Base-by-base conservation (phyloP, 2,888 invertebrate genomes). In the Sisyra terminalis region DNA sequence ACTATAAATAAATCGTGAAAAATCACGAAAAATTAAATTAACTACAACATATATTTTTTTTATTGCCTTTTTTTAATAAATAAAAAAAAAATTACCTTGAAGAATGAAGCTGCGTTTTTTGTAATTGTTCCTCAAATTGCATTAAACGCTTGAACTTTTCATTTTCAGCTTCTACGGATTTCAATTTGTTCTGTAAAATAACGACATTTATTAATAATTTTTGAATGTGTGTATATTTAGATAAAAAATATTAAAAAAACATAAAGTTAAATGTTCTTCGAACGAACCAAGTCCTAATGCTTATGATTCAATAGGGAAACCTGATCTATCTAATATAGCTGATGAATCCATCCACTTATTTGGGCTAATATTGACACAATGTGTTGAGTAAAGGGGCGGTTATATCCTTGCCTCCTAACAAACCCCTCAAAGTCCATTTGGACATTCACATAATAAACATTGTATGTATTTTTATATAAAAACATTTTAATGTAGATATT, bases 61-160 rank as follows among this genome's bases (percentile, higher is more conserved):
- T 40, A 18, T 29, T n/a, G n/a, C n/a, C n/a, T n/a, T n/a, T n/a
- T n/a, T n/a, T n/a, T n/a, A n/a, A n/a, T n/a, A n/a, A n/a, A n/a
- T 29, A 30, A 8, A 29, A 14, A 17, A 5, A 7, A 5, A 14
- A 7, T 34, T 34, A 15, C 15, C 34, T 24, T 5, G 24, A 24
- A 5, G 24, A 24, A 7, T 24, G 24, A 18, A 41, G 11, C 34
- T 41, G 32, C 17, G 61, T 46, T 46, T 52, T 57, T 36, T 75
- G 72, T 50, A 79, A 60, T 53, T 80, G 78, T 46, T 78, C 75
- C 55, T 80, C 80, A 41, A 80, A 59, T 56, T 78, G 78, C 24
- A 63, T 59, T 39, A 80, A 67, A 29, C 79, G 71, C 55, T 73
- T 73, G 57, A 73, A 71, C 48, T 75, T 71, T 50, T 73, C 71